Evolutionary conservation across 2,113 vertebrate species (phyloP).

Genomic region (Antennarius striatus): DNA sequence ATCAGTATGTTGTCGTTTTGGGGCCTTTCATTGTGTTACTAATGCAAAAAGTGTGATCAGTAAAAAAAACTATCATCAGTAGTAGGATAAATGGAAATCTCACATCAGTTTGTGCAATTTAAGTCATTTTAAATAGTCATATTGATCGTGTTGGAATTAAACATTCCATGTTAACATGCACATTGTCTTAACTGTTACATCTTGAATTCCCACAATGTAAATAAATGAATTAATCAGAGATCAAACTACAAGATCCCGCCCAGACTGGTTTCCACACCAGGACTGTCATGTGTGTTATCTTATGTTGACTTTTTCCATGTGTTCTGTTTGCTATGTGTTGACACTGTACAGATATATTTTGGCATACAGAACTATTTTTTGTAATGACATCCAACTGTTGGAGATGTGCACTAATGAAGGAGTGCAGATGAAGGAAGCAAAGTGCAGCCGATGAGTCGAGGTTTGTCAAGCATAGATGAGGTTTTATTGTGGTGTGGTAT

Average conservation of each 20-base stretch:
- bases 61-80: constrained; percentile 38
- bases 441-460: constrained; percentile 16
- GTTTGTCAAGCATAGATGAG: constrained; percentile 14
- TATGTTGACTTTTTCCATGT: constrained; percentile 36
- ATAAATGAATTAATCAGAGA: constrained; percentile 37
- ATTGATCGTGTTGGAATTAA: constrained; percentile 31
- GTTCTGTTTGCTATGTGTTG: constrained; percentile 60
- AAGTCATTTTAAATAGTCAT: constrained; percentile 33
- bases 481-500: constrained; percentile 43
- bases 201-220: constrained; percentile 23
- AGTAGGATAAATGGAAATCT: constrained; percentile 49
- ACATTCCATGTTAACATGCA: constrained; percentile 55
- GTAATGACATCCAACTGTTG: constrained; percentile 67
- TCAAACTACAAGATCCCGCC: constrained; percentile 42
- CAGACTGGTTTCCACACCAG: constrained; percentile 29
- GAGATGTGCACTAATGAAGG: constrained; percentile 61
- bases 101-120: constrained; percentile 53
- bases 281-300: constrained; percentile 35
- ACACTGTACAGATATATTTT: constrained; percentile 85
- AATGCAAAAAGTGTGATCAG: constrained; percentile 57
- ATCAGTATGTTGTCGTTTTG: constrained; percentile 46
- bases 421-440: constrained; percentile 48
- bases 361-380: constrained; percentile 83
- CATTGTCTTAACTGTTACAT: constrained; percentile 47
- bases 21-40: constrained; percentile 61